These are phyloP conservation scores for Ornithorhynchus anatinus DNA, from an alignment of 2,113 vertebrate species.

Conservation along the genomic window DNA sequence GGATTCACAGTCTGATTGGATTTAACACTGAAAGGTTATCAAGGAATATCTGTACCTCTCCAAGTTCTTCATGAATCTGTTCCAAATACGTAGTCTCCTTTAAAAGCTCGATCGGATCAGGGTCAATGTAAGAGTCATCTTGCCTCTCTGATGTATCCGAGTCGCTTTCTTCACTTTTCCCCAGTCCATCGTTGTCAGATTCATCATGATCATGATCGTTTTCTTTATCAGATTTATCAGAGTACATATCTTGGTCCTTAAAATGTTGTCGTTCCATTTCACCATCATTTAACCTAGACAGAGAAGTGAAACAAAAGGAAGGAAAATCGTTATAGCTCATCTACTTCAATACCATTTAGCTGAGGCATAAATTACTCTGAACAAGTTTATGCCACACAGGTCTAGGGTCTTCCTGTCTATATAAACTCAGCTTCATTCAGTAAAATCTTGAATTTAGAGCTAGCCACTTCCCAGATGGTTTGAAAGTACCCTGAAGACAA, in stretches of 20 bases:
- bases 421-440: no score
- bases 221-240: conserved; percentile 96
- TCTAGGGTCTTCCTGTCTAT: no score
- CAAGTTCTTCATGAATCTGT: conserved; percentile 90
- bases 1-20: background rate
- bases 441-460: no score
- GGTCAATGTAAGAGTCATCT: conserved; percentile 88
- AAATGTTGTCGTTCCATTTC: conserved; percentile 87
- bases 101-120: conserved; percentile 84
- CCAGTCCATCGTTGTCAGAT: conserved; percentile 92
- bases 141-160: conserved; percentile 94
- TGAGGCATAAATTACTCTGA: no score
- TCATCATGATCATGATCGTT: conserved; percentile 94
- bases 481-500: no score
- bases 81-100: conserved; percentile 89
- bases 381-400: no score
- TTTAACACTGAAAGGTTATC: background rate
- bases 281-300: conserved; percentile 85
- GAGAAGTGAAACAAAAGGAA: conserved; percentile 6
- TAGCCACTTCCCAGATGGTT: no score
- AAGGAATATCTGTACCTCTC: conserved; percentile 80
- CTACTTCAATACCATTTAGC: no score
- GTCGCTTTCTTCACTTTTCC: conserved; percentile 96
- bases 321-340: no score
- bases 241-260: conserved; percentile 95